Evolutionary conservation across 2,888 invertebrate species (phyloP).

Genomic region (Drosophila trichaetosa): DNA sequence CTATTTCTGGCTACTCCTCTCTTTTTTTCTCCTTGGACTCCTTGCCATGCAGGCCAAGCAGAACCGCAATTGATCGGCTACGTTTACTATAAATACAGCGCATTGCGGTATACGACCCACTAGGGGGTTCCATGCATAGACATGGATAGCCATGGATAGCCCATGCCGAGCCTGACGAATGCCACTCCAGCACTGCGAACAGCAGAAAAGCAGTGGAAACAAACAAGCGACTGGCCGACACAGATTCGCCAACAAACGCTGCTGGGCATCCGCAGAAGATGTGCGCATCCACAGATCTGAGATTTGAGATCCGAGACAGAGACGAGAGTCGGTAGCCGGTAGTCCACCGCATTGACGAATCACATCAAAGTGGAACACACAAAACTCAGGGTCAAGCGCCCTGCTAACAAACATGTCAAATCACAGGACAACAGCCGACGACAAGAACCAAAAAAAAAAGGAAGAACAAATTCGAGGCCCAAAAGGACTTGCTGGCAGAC

Average conservation of each 20-base stretch:
- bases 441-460: conserved; percentile 46
- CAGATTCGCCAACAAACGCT: conserved; percentile 79
- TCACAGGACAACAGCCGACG: conserved; percentile 65
- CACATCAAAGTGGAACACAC: conserved; percentile 82
- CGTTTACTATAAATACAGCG: conserved; percentile 77
- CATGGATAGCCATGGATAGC: not conserved
- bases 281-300: conserved; percentile 6
- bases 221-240: conserved; percentile 37
- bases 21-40: not conserved
- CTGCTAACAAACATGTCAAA: conserved; percentile 79
- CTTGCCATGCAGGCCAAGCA: conserved; percentile 36
- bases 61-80: conserved; percentile 72
- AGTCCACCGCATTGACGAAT: conserved; percentile 83
- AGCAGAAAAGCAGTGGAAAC: conserved; percentile 26
- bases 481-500: conserved; percentile 13
- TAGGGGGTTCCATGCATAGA: conserved; percentile 23
- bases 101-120: conserved; percentile 61
- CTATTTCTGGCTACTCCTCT: not conserved
- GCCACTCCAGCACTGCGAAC: conserved; percentile 25
- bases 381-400: conserved; percentile 59
- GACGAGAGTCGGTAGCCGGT: conserved; percentile 63
- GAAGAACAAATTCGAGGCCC: not conserved
- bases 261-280: conserved; percentile 63
- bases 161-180: conserved; percentile 60
- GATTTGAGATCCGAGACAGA: conserved; percentile 16